phyloP scores from a whole-genome alignment of 2,113 vertebrate genomes.

The Oncorhynchus clarkii region DNA sequence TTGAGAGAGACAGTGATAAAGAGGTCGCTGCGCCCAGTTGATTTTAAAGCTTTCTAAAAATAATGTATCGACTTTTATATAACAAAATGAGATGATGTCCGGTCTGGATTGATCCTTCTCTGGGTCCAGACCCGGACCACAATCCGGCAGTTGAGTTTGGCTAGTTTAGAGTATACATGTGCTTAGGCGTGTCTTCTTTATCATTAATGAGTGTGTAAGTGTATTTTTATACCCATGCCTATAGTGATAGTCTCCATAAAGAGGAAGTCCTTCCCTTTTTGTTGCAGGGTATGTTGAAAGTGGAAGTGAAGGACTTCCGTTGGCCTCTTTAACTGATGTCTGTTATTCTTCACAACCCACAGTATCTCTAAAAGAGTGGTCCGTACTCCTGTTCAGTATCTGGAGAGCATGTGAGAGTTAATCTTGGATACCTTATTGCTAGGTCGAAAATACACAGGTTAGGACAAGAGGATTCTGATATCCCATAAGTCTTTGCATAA shows the following conservation, averaged over 20 bases:
- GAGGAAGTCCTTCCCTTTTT: slow-evolving; percentile 45
- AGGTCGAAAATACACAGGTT: too few species aligned
- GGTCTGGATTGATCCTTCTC: too few species aligned
- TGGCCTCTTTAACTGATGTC: slow-evolving; percentile 11
- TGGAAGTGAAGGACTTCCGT: slow-evolving; percentile 53
- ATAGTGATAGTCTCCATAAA: slow-evolving; percentile 2
- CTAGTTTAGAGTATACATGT: too few species aligned
- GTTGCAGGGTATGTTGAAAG: slow-evolving; percentile 40
- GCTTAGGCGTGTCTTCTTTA: not conserved
- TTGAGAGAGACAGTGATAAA: too few species aligned
- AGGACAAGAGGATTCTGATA: not conserved
- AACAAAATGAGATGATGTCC: too few species aligned
- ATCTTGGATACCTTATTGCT: not conserved
- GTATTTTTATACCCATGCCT: not conserved
- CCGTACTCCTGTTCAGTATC: not conserved
- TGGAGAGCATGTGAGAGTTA: not conserved
- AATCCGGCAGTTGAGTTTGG: too few species aligned
- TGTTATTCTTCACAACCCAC: not conserved
- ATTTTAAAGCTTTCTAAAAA: too few species aligned
- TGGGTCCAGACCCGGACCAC: too few species aligned
- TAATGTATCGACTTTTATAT: too few species aligned
- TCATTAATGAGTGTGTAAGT: slow-evolving; percentile 5
- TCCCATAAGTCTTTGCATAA: too few species aligned
- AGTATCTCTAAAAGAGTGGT: not conserved
- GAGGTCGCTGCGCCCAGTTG: too few species aligned